Evolutionary conservation across 2,113 vertebrate genomes (phyloP).

Genomic region (Paradoxurus hermaphroditus): DNA sequence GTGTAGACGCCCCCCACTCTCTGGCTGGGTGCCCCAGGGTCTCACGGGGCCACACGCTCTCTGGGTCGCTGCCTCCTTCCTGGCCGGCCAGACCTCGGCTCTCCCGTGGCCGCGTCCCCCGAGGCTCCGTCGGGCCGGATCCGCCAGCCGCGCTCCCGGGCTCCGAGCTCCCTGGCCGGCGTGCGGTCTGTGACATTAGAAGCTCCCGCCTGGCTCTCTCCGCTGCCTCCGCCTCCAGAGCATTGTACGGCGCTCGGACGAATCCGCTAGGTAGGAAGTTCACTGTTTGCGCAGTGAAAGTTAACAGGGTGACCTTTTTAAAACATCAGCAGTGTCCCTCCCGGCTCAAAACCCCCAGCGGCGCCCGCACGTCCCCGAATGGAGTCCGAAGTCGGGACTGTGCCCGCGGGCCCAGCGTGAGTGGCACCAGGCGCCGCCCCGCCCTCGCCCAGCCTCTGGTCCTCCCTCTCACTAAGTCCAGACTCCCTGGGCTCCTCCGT

Average conservation of each 20-base stretch:
- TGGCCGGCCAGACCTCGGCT: background rate
- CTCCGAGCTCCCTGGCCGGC: fast-evolving
- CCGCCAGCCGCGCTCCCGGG: fast-evolving
- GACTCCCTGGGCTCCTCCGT: background rate
- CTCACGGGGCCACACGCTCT: background rate
- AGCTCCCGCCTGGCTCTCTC: background rate
- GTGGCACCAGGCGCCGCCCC: fast-evolving
- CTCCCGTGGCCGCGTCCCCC: background rate
- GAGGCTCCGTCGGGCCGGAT: too few species aligned
- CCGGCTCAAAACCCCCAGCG: background rate
- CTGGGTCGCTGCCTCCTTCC: background rate
- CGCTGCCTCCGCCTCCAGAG: background rate
- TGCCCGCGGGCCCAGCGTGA: background rate
- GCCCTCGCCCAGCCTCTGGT: fast-evolving
- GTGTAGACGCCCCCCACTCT: fast-evolving
- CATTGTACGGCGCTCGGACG: too few species aligned
- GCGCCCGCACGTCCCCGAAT: background rate
- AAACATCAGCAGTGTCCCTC: background rate
- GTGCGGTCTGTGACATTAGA: background rate
- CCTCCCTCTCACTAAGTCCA: background rate
- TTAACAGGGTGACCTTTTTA: background rate
- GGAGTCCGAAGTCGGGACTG: fast-evolving
- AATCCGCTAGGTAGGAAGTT: background rate
- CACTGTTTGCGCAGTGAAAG: background rate
- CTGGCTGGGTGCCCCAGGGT: background rate